Conservation (phyloP, 92 coral and sea anemone genomes). For the Phenganax subtilis region DNA sequence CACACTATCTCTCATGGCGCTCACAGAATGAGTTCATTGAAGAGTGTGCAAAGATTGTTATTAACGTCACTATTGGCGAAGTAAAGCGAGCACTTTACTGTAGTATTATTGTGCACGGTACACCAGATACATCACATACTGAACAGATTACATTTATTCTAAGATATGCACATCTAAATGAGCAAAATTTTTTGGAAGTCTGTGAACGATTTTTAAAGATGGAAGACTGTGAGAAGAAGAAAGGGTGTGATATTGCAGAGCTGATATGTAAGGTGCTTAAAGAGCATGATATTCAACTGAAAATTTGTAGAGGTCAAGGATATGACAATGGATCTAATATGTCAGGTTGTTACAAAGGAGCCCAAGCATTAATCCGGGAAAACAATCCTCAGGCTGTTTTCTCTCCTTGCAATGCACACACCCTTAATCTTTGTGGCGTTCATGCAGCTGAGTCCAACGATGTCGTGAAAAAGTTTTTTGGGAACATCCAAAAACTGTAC, state of each 20-base stretch:
- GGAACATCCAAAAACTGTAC: conserved; percentile 22
- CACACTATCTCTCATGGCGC: conserved; percentile 24
- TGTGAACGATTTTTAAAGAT: neutral
- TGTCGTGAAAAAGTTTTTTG: neutral
- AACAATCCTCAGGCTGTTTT: conserved; percentile 34
- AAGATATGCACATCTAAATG: conserved; percentile 6
- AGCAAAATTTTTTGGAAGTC: neutral
- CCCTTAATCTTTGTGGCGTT: conserved; percentile 26
- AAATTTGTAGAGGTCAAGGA: conserved; percentile 27
- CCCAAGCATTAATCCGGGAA: conserved; percentile 1
- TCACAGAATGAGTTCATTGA: conserved; percentile 21
- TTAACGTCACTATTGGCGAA: neutral
- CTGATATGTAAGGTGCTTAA: neutral
- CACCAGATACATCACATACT: neutral
- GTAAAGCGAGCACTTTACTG: neutral
- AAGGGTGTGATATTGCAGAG: conserved; percentile 1
- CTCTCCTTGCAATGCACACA: conserved; percentile 19
- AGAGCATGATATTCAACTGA: neutral
- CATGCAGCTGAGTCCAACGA: conserved; percentile 8
- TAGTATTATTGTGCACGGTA: neutral
- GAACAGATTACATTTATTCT: conserved; percentile 10
- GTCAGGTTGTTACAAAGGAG: conserved; percentile 1
- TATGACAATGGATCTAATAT: conserved; percentile 24
- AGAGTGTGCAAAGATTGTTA: conserved; percentile 4
- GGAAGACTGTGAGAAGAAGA: conserved; percentile 1